These are phyloP conservation scores for Melanostigma gelatinosum DNA, from an alignment of 2,113 vertebrate species.

Conservation along the genomic window DNA sequence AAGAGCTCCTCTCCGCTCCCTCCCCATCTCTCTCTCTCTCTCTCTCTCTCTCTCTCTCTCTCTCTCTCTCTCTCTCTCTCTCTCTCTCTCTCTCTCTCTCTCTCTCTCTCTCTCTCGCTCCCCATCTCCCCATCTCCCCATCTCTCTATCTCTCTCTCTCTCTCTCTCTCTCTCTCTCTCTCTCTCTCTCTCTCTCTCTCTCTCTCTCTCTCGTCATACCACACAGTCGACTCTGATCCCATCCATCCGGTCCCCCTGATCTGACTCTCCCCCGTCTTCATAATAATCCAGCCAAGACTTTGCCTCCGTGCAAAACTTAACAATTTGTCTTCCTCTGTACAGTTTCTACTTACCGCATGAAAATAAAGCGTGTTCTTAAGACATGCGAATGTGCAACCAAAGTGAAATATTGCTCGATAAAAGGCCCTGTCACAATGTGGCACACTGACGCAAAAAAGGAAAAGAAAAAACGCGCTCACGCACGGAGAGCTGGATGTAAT, in stretches of 20 bases:
- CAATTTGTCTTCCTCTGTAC: background rate
- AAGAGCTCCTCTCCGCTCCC: constrained; percentile 45
- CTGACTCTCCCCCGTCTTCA: constrained; percentile 5
- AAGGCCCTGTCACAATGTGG: constrained; percentile 32
- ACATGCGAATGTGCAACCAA: constrained; percentile 43
- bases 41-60: too few species aligned
- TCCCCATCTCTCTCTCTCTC: constrained; percentile 13
- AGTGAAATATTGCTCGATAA: constrained; percentile 23
- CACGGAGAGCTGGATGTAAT: constrained; percentile 42
- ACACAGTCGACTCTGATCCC: constrained; percentile 29
- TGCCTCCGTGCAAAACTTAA: constrained; percentile 21
- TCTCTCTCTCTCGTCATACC: constrained; percentile 31
- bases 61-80: too few species aligned
- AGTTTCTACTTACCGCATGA: constrained; percentile 10
- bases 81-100: background rate
- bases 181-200: constrained; percentile 18
- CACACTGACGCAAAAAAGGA: background rate
- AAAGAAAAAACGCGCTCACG: background rate
- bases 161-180: constrained; percentile 9
- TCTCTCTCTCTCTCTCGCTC: constrained; percentile 13
- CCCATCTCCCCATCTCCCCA: too few species aligned
- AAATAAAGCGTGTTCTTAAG: constrained; percentile 29
- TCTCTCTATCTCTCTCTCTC: constrained; percentile 7
- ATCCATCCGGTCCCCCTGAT: constrained; percentile 23
- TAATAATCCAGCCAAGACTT: constrained; percentile 34